Conservation (phyloP, 2,797 vertebrate genomes). For the Naso thynnoides region DNA sequence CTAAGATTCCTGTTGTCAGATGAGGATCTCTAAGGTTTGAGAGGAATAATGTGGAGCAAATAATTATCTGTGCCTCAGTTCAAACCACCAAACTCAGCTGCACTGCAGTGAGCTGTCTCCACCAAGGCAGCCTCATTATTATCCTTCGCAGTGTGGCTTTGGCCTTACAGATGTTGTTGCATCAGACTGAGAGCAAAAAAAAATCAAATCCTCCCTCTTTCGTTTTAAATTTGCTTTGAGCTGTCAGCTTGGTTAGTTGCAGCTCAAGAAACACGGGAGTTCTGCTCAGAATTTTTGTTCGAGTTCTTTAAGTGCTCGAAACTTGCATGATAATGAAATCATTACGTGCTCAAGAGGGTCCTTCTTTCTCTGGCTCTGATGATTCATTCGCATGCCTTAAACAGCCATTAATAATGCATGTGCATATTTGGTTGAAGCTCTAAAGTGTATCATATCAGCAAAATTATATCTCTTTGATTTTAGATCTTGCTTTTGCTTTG, state of each 20-base stretch:
- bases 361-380: conserved; percentile 21
- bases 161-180: conserved; percentile 60
- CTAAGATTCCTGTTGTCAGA: conserved; percentile 15
- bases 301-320: conserved; percentile 39
- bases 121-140: conserved; percentile 57
- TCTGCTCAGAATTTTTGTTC: conserved; percentile 30
- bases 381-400: conserved; percentile 50
- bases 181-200: conserved; percentile 53
- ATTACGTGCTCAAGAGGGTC: conserved; percentile 20
- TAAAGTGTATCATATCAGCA: conserved; percentile 51
- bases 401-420: conserved; percentile 64
- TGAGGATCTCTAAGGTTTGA: conserved; percentile 25
- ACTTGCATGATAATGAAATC: conserved; percentile 49
- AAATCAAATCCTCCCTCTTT: conserved; percentile 24
- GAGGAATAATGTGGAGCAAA: conserved; percentile 39
- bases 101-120: conserved; percentile 43
- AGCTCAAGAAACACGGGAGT: conserved; percentile 21
- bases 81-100: conserved; percentile 39
- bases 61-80: conserved; percentile 42
- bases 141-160: conserved; percentile 49
- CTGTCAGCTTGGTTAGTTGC: conserved; percentile 45
- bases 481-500: conserved; percentile 59
- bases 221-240: conserved; percentile 46
- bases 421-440: conserved; percentile 51
- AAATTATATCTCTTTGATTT: conserved; percentile 69